These are phyloP conservation scores for Herminia tarsipennalis DNA, from an alignment of 2,888 invertebrate genomes.

Conservation along the genomic window DNA sequence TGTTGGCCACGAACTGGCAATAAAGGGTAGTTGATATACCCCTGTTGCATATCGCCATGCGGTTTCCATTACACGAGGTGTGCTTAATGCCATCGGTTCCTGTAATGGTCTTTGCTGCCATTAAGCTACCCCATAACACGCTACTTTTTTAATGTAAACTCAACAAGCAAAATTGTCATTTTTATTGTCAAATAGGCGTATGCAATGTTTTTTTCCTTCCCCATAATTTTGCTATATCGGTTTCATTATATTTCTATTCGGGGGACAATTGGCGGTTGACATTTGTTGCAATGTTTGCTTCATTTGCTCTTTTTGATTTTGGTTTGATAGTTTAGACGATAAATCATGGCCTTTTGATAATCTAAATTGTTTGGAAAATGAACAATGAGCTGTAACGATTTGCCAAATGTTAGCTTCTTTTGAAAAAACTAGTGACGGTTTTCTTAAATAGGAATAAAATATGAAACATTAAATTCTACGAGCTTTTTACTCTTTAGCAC, in stretches of 20 bases:
- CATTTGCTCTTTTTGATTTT: slow-evolving; percentile 26
- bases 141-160: slow-evolving; percentile 73
- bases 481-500: too few species aligned
- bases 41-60: slow-evolving; percentile 68
- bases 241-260: slow-evolving; percentile 69
- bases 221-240: slow-evolving; percentile 71
- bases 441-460: background rate
- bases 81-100: slow-evolving; percentile 69
- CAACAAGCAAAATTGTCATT: slow-evolving; percentile 72
- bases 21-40: slow-evolving; percentile 55
- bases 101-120: slow-evolving; percentile 74
- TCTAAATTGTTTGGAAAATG: slow-evolving; percentile 14
- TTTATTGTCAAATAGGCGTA: slow-evolving; percentile 72
- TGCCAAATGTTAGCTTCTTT: slow-evolving; percentile 17
- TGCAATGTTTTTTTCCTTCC: slow-evolving; percentile 59
- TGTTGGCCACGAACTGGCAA: slow-evolving; percentile 32
- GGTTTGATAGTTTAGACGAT: slow-evolving; percentile 23
- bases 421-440: background rate
- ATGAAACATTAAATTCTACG: too few species aligned
- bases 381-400: slow-evolving; percentile 22
- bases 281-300: slow-evolving; percentile 49
- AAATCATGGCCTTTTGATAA: slow-evolving; percentile 34
- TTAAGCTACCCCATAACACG: slow-evolving; percentile 72
- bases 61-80: slow-evolving; percentile 77
- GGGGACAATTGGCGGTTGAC: slow-evolving; percentile 47